Percentiles rank a stretch among this genome's conserved stretches.
These are phyloP conservation scores for Tenthredo mesomela DNA, from an alignment of 2,888 invertebrate species.

Conservation along the genomic window DNA sequence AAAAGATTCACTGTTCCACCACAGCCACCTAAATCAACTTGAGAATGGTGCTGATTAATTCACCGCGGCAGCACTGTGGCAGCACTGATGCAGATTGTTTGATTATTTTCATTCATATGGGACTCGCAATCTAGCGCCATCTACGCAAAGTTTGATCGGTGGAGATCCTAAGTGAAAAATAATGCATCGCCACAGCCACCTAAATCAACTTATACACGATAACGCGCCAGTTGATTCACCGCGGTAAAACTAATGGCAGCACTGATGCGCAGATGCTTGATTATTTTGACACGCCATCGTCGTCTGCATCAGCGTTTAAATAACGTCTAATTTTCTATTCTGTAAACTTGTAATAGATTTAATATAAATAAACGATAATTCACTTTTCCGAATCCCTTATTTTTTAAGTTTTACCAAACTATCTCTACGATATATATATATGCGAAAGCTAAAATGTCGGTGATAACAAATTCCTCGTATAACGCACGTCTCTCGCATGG, in stretches of 20 bases:
- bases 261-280: neutral
- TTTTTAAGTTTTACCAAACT: neutral
- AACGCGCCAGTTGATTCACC: neutral
- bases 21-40: neutral
- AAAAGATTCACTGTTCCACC: slow-evolving; percentile 62
- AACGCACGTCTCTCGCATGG: neutral
- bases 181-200: neutral
- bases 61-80: neutral
- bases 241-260: neutral
- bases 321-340: neutral
- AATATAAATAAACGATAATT: neutral
- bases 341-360: neutral
- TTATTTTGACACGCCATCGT: neutral
- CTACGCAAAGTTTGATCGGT: too few relatives aligned
- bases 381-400: neutral
- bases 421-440: too few relatives aligned
- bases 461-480: neutral
- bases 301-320: neutral
- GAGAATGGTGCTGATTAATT: neutral
- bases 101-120: too few relatives aligned
- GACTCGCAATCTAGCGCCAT: too few relatives aligned
- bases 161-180: too few relatives aligned
- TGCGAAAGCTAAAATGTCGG: neutral
- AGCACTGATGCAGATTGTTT: neutral
- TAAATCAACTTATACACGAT: neutral